Conservation (phyloP, 2,797 vertebrate species). For the Gambelia wislizenii region DNA sequence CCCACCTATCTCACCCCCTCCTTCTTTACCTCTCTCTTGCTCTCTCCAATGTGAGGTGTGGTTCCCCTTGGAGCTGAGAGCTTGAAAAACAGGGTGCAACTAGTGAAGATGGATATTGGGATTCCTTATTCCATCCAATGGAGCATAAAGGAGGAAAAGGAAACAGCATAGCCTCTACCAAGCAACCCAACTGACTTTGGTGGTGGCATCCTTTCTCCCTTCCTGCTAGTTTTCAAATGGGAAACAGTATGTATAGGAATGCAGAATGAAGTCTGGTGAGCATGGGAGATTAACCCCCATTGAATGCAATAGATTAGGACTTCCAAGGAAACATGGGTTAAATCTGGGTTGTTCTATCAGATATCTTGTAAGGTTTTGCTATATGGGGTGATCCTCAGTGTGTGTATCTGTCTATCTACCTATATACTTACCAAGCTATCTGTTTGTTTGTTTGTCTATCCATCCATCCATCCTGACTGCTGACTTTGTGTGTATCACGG, state of each 20-base stretch:
- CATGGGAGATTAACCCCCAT: not conserved
- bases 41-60: not conserved
- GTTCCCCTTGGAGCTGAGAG: not conserved
- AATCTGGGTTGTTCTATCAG: not conserved
- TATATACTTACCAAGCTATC: too few relatives aligned
- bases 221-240: not conserved
- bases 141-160: not conserved
- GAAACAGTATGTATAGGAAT: not conserved
- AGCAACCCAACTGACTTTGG: too few relatives aligned
- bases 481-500: not conserved
- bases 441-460: too few relatives aligned
- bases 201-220: not conserved
- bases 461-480: not conserved
- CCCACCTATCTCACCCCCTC: not conserved
- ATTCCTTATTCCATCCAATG: not conserved
- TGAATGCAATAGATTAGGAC: not conserved
- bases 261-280: not conserved
- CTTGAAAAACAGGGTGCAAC: too few relatives aligned
- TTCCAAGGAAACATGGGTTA: not conserved
- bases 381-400: not conserved
- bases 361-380: not conserved
- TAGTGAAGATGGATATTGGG: not conserved
- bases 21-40: not conserved
- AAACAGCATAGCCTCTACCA: not conserved
- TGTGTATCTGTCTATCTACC: not conserved